A percentile compares a stretch with the other conserved stretches of the same genome.
Evolutionary conservation across 2,797 vertebrate genomes (phyloP).

Genomic region (Hoplostethus mediterraneus): DNA sequence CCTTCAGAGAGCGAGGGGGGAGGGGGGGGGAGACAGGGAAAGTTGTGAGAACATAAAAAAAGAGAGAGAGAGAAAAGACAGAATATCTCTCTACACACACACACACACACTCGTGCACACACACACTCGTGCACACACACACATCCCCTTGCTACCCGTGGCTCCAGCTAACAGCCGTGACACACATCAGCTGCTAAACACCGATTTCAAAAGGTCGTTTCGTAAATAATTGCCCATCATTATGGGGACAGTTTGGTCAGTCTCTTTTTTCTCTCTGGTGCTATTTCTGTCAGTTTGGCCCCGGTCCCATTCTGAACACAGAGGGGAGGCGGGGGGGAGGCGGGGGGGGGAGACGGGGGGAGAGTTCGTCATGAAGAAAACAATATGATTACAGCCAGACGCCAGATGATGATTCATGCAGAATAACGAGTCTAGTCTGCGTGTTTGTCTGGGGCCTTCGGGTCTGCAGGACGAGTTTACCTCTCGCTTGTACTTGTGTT

Average conservation of each 20-base stretch:
- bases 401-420: not conserved
- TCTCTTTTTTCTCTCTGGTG: not conserved
- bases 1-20: slow-evolving; percentile 41
- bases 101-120: no score
- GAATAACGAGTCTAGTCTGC: not conserved
- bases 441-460: not conserved
- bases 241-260: slow-evolving; percentile 37
- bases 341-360: no score
- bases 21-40: not conserved
- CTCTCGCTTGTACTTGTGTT: not conserved
- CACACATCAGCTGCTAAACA: slow-evolving; percentile 55
- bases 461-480: not conserved
- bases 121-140: no score
- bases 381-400: not conserved
- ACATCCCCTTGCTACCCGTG: not conserved
- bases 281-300: slow-evolving; percentile 24
- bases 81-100: not conserved
- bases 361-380: slow-evolving; percentile 15
- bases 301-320: slow-evolving; percentile 23
- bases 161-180: slow-evolving; percentile 37
- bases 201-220: slow-evolving; percentile 54
- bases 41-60: not conserved
- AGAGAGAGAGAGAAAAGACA: not conserved
- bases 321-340: slow-evolving; percentile 7
- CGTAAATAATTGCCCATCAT: slow-evolving; percentile 64